phyloP scores from a whole-genome alignment of 2,888 invertebrate genomes.

The Meghimatium bilineatum region DNA sequence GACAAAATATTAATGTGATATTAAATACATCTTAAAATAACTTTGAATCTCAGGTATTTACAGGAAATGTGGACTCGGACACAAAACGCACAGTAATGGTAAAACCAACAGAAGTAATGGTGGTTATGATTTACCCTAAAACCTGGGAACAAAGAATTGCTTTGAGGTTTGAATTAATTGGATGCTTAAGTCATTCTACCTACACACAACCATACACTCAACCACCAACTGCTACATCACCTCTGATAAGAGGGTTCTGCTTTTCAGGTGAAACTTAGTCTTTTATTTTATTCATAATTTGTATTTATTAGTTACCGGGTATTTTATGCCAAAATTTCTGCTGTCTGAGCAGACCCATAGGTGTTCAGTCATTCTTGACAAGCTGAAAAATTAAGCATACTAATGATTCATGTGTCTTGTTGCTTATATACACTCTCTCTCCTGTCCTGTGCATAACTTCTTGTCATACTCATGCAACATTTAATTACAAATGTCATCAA shows the following conservation, averaged over 20 bases:
- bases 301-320: not conserved
- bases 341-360: too few species aligned
- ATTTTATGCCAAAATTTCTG: too few species aligned
- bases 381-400: too few species aligned
- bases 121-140: constrained; percentile 79
- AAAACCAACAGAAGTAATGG: not conserved
- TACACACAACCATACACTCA: not conserved
- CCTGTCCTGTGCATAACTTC: too few species aligned
- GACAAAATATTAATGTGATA: not conserved
- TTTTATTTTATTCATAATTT: not conserved
- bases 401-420: too few species aligned
- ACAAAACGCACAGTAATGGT: not conserved
- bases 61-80: constrained; percentile 24
- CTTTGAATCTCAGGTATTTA: not conserved
- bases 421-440: too few species aligned
- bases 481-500: too few species aligned
- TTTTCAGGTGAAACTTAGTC: not conserved
- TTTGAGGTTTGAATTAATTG: constrained; percentile 85
- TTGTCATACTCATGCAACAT: too few species aligned
- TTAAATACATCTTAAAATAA: not conserved
- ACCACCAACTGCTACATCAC: not conserved
- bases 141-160: constrained; percentile 87
- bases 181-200: constrained; percentile 79
- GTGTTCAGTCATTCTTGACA: too few species aligned
- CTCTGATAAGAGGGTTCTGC: not conserved